These are phyloP conservation scores for Anthonomus grandis DNA, from an alignment of 1,140 invertebrate species.

Conservation along the genomic window DNA sequence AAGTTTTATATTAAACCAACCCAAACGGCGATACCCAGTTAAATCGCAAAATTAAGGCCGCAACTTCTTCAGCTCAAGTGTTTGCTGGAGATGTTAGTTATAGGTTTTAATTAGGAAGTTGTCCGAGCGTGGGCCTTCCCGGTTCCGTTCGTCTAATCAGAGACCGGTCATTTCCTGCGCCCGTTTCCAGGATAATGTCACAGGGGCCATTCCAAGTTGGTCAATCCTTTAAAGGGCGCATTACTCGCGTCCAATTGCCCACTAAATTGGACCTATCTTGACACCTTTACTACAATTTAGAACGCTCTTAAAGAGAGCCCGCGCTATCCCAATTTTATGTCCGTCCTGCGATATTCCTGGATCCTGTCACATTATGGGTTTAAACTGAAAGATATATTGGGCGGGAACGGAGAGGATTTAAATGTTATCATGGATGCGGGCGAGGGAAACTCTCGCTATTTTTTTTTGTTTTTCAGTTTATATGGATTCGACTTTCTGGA, in stretches of 20 bases:
- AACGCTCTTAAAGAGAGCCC: constrained; percentile 30
- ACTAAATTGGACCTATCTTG: constrained; percentile 50
- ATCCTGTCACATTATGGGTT: constrained; percentile 20
- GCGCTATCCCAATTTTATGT: constrained; percentile 23
- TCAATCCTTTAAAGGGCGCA: constrained; percentile 48
- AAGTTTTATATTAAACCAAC: not conserved
- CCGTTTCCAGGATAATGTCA: constrained; percentile 45
- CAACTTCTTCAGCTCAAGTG: constrained; percentile 12
- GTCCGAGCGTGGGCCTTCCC: constrained; percentile 14
- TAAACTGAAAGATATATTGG: constrained; percentile 19
- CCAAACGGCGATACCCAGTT: not conserved
- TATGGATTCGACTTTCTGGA: no score
- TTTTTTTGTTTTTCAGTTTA: no score
- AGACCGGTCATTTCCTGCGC: constrained; percentile 36
- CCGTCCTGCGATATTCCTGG: constrained; percentile 18
- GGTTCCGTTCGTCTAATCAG: constrained; percentile 26
- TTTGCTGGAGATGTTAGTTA: constrained; percentile 24
- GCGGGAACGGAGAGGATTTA: not conserved
- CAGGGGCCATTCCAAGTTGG: constrained; percentile 41
- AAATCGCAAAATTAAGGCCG: constrained; percentile 12
- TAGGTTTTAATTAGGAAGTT: constrained; percentile 34
- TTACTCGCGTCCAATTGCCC: constrained; percentile 49
- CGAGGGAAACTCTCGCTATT: no score
- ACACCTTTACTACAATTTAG: constrained; percentile 45
- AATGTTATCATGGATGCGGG: constrained; percentile 3